Evolutionary conservation across 2,797 vertebrate species (phyloP), one percentile per base, ranked within the genome.

Genomic region (Crossoptilon crossoptilon): DNA sequence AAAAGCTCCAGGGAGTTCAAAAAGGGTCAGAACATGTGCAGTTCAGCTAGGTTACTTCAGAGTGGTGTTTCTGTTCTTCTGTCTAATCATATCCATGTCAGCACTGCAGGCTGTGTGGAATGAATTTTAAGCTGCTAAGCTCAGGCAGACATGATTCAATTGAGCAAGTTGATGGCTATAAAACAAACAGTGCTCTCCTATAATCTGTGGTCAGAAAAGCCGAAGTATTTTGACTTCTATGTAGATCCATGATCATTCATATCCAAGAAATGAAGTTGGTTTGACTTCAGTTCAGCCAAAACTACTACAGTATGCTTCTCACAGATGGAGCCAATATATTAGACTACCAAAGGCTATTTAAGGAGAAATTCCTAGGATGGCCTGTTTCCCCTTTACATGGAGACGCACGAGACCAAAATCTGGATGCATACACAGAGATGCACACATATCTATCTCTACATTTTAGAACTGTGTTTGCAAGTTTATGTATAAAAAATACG

Each of bases 51-150:
- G 98, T 98, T 98, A 98, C 98, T 99, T 98, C 98, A 98, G 98
- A 98, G 98, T 97, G 97, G 97, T 98, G 98, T 98, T 98, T 97
- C 98, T 98, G 97, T 98, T 98, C 97, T 97, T 98, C 98, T 98
- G 98, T 99, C 98, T 99, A 98, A 99, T 99, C 98, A 98, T 98
- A 99, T 99, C 99, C 98, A 97, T 99, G 99, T 99, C 99, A 98
- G 98, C 98, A 98, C 98, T 98, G 98, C 98, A 97, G 98, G 98
- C 98, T 98, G 98, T 98, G 98, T 98, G 97, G 97, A 98, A 98
- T 98, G 98, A 97, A 98, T 98, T 98, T 98, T 98, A 97, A 98
- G 96, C 94, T 95, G 92, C 97, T 84, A 95, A 98, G 95, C 97
- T 98, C 96, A 97, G 96, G 96, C 49, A 24, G 97, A 96, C 92